Percentiles rank a stretch among this genome's conserved stretches.
Conservation (phyloP, 2,888 invertebrate species). For the Pristionchus fissidentatus region DNA sequence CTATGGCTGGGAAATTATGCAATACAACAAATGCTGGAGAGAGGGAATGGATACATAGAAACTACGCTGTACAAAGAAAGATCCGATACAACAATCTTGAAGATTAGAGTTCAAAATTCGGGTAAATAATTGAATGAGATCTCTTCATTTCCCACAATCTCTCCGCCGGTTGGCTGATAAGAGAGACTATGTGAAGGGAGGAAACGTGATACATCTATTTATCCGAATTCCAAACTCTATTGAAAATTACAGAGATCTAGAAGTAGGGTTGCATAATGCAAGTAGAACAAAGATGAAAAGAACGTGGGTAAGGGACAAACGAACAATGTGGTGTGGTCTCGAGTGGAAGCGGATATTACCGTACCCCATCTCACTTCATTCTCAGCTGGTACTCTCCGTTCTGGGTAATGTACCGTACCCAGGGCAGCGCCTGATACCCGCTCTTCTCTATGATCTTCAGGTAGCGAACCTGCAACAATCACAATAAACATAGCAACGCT, state of each 20-base stretch:
- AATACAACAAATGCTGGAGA: neutral
- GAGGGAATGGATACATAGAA: constrained; percentile 15
- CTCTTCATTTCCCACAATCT: no score
- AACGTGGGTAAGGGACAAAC: neutral
- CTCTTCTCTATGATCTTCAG: constrained; percentile 98
- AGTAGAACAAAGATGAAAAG: neutral
- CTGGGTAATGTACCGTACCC: constrained; percentile 98
- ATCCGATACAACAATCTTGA: no score
- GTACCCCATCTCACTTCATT: constrained; percentile 77
- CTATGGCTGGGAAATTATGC: constrained; percentile 3
- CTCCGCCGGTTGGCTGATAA: no score
- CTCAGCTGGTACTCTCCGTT: constrained; percentile 98
- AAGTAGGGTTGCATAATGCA: neutral
- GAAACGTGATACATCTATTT: no score
- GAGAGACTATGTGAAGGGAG: no score
- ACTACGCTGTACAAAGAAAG: constrained; percentile 26
- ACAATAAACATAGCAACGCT: neutral
- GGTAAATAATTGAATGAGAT: no score
- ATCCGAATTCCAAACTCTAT: neutral
- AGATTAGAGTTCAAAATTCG: no score
- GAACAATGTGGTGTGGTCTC: neutral
- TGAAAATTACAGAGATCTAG: constrained; percentile 28
- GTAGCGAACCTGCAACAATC: constrained; percentile 84
- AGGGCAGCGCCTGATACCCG: constrained; percentile 97
- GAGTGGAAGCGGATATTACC: neutral